A percentile compares a stretch with the other conserved stretches of the same genome.
Conservation (phyloP, 2,888 invertebrate species). For the Dolichopus griseipennis region DNA sequence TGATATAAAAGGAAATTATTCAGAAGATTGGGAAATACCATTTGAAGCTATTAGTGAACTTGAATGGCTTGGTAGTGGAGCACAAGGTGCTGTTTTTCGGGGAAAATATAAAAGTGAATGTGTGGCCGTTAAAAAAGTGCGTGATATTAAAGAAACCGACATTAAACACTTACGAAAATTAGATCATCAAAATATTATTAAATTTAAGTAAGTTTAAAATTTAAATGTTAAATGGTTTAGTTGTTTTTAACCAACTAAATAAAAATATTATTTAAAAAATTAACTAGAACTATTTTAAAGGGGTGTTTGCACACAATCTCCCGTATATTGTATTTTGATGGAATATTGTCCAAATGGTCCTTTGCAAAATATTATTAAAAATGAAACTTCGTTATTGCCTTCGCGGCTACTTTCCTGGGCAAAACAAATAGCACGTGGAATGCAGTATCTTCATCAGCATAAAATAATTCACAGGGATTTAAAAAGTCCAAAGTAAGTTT, state of each 20-base stretch:
- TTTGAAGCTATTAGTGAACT: slow-evolving; percentile 82
- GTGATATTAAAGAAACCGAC: slow-evolving; percentile 85
- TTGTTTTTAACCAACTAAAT: not conserved
- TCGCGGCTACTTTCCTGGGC: slow-evolving; percentile 83
- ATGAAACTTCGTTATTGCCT: slow-evolving; percentile 78
- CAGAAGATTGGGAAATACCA: slow-evolving; percentile 90
- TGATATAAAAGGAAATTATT: slow-evolving; percentile 52
- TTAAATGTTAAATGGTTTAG: too few species aligned
- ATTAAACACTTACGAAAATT: slow-evolving; percentile 84
- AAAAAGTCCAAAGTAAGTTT: slow-evolving; percentile 94
- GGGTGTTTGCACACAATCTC: slow-evolving; percentile 88
- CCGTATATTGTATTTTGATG: slow-evolving; percentile 94
- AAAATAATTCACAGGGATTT: slow-evolving; percentile 98
- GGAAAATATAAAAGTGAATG: slow-evolving; percentile 73
- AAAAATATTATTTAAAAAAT: too few species aligned
- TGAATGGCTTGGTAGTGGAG: slow-evolving; percentile 88
- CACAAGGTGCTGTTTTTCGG: slow-evolving; percentile 91
- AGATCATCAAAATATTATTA: slow-evolving; percentile 90
- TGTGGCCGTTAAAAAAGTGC: slow-evolving; percentile 94
- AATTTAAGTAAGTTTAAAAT: slow-evolving; percentile 46
- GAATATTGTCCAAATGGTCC: slow-evolving; percentile 96
- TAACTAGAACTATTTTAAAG: slow-evolving; percentile 45
- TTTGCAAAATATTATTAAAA: slow-evolving; percentile 79
- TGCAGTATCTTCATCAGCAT: slow-evolving; percentile 91
- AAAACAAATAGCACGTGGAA: slow-evolving; percentile 90